Conservation (phyloP, 2,113 vertebrate species). For the Cyanocitta stelleri region DNA sequence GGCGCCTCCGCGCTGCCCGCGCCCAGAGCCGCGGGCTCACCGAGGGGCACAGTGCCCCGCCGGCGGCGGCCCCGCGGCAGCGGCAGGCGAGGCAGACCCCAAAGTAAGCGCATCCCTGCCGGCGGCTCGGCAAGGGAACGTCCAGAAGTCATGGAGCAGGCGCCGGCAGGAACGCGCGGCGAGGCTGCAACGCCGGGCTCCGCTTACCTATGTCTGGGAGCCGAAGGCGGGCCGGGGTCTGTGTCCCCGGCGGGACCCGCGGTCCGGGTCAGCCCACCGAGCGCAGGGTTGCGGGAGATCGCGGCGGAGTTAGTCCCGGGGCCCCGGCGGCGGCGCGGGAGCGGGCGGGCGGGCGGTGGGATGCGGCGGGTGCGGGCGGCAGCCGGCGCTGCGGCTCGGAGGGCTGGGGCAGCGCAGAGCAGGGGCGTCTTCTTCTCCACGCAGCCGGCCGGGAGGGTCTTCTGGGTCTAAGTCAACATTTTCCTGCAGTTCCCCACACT, state of each 20-base stretch:
- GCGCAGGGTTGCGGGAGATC: background rate
- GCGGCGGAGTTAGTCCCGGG: background rate
- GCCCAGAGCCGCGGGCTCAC: too few relatives aligned
- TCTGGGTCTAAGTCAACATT: constrained; percentile 80
- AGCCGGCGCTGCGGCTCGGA: constrained; percentile 43
- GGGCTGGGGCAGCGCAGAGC: constrained; percentile 27
- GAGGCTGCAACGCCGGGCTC: background rate
- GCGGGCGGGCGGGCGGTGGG: too few relatives aligned
- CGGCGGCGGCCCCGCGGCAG: too few relatives aligned
- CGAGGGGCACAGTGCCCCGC: too few relatives aligned
- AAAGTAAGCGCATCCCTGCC: background rate
- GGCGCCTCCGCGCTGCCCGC: too few relatives aligned
- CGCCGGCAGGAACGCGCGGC: background rate
- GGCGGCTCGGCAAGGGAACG: background rate
- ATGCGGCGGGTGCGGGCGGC: background rate
- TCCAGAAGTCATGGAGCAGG: background rate
- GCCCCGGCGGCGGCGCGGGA: background rate
- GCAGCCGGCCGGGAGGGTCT: constrained; percentile 66
- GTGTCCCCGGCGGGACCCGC: background rate
- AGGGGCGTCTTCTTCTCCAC: constrained; percentile 46
- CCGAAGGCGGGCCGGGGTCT: background rate
- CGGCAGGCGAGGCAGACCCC: background rate
- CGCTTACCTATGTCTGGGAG: constrained; percentile 26
- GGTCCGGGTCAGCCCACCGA: background rate
- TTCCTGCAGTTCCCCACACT: constrained; percentile 73